Conservation (phyloP, 2,113 vertebrate genomes). For the Percina caprodes region DNA sequence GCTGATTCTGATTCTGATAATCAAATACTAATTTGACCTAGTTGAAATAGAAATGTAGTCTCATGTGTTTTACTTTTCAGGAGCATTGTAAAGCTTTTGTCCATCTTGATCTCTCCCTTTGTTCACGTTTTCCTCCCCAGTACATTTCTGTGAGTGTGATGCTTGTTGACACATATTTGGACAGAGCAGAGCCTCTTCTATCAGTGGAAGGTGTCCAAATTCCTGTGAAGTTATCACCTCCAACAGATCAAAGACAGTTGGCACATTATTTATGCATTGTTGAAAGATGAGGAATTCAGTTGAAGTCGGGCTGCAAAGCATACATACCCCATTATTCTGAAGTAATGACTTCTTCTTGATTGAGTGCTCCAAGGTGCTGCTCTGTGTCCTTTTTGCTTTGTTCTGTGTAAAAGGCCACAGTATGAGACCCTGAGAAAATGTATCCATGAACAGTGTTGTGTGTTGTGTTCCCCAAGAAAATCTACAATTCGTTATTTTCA, state of each 20-base stretch:
- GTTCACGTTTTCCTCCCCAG: conserved; percentile 25
- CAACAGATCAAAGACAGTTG: conserved; percentile 74
- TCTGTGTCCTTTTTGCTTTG: conserved; percentile 30
- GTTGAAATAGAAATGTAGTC: background rate
- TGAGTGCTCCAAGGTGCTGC: conserved; percentile 37
- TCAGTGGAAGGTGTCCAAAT: conserved; percentile 61
- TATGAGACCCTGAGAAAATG: background rate
- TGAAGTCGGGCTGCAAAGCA: conserved; percentile 51
- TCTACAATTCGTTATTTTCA: background rate
- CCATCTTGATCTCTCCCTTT: conserved; percentile 12
- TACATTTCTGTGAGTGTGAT: conserved; percentile 59
- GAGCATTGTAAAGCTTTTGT: background rate
- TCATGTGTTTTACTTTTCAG: background rate
- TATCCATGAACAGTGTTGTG: background rate
- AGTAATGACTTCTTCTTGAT: conserved; percentile 69
- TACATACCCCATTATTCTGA: conserved; percentile 46
- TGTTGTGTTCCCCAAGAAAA: background rate
- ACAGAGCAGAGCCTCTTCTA: conserved; percentile 53
- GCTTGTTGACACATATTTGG: conserved; percentile 74
- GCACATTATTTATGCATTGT: conserved; percentile 72
- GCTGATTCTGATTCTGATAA: no score
- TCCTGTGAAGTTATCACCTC: conserved; percentile 63
- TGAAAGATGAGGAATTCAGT: conserved; percentile 64
- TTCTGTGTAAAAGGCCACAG: conserved; percentile 5
- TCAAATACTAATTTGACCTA: background rate